Evolutionary conservation across 2,113 vertebrate species (phyloP), one percentile per base, ranked within the genome.

Genomic region (Brachyhypopomus gauderio): DNA sequence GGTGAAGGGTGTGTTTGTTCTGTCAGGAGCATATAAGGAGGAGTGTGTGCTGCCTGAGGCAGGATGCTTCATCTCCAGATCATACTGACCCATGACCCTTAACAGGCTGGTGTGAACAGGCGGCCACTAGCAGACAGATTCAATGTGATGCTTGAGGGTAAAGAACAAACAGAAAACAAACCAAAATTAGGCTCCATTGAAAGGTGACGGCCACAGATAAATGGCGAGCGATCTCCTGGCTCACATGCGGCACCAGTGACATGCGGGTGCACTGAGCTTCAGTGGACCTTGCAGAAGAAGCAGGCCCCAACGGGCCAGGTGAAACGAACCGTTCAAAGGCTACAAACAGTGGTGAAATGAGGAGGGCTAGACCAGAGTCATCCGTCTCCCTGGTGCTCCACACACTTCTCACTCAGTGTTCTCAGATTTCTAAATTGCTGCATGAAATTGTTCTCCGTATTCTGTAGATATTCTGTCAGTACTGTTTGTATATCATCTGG

Each of bases 111-210:
- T 38, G 77, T 75, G 79, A 78, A 70, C 63, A 82, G 38, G 45
- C 55, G n/a, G 9, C 55, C 30, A 17, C 25, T 45, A 55, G 41
- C 60, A 59, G 41, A 17, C 34, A 45, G 14, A 19, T 30, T 56
- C 70, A 41, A 62, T 78, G 79, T 58, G 19, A 34, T 63, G 76
- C 75, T 75, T 63, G 72, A 71, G 76, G 22, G 23, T 66, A 23
- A 63, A 60, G 72, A 64, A 71, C 84, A 81, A 74, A 85, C 69
- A 64, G 72, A 85, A 85, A 30, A 63, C 81, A 81, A 81, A 81
- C 9, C 83, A 79, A 78, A 85, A 82, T 87, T 71, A 86, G 70
- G 72, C 38, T 83, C 77, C 71, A 86, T 86, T 87, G 81, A 85
- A 56, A 5, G 11, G 69, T 52, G 62, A 80, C 74, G 30, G 55